Percentiles rank a stretch among this genome's conserved stretches.
These are phyloP conservation scores for Chrysopilus asiliformis DNA, from an alignment of 2,888 invertebrate species.

Conservation along the genomic window DNA sequence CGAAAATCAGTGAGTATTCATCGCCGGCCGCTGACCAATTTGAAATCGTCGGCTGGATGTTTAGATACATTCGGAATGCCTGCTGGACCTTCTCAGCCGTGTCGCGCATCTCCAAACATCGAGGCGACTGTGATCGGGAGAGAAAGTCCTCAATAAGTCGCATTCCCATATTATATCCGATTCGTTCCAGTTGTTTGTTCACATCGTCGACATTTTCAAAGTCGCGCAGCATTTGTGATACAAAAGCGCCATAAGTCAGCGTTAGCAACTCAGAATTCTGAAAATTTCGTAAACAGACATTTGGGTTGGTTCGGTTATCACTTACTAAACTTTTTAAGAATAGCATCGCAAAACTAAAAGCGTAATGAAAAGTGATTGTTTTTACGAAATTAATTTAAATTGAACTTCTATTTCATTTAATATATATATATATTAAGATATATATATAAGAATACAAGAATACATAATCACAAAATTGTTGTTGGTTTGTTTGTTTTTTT, in stretches of 20 bases:
- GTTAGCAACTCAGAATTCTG: slow-evolving; percentile 95
- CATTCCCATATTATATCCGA: slow-evolving; percentile 98
- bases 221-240: slow-evolving; percentile 93
- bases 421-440: too few species aligned
- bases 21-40: slow-evolving; percentile 92
- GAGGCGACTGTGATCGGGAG: slow-evolving; percentile 74
- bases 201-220: slow-evolving; percentile 95
- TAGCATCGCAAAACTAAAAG: too few species aligned
- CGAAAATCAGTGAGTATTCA: slow-evolving; percentile 92
- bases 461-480: too few species aligned
- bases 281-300: slow-evolving; percentile 20
- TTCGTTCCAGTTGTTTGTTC: slow-evolving; percentile 87
- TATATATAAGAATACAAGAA: too few species aligned
- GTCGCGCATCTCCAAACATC: slow-evolving; percentile 92
- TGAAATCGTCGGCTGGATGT: slow-evolving; percentile 82
- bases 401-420: too few species aligned
- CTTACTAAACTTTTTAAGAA: too few species aligned
- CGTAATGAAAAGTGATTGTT: too few species aligned
- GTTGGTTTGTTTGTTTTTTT: too few species aligned
- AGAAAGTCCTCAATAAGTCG: slow-evolving; percentile 95
- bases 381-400: too few species aligned
- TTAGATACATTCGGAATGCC: slow-evolving; percentile 66
- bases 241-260: slow-evolving; percentile 93
- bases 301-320: too few species aligned
- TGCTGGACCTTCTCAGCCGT: slow-evolving; percentile 91